Conservation (phyloP, 2,113 vertebrate species). For the Myiopsitta monachus region DNA sequence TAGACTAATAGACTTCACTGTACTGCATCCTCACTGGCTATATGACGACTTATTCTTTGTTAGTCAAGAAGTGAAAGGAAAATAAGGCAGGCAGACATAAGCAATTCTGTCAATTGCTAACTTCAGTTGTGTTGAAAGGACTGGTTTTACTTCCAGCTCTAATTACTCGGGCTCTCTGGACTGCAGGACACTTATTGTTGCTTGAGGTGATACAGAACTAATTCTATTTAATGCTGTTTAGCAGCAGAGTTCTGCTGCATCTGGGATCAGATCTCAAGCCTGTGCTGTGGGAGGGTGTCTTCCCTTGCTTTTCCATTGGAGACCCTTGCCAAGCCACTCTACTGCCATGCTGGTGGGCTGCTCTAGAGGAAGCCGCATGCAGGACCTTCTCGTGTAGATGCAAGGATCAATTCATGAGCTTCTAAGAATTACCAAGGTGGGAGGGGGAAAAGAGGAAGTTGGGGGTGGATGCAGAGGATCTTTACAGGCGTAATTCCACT, state of each 20-base stretch:
- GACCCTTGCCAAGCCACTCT: not conserved
- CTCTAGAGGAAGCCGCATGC: not conserved
- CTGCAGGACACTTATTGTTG: not conserved
- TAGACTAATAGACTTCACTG: not conserved
- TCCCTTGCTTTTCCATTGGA: not conserved
- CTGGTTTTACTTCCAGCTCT: not conserved
- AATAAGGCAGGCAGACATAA: not conserved
- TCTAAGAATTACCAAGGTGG: not conserved
- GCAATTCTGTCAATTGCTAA: not conserved
- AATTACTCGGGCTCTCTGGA: not conserved
- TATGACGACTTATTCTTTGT: not conserved
- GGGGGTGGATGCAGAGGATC: not conserved
- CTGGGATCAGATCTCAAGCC: not conserved
- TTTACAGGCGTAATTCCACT: not conserved
- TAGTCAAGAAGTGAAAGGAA: not conserved
- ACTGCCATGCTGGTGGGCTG: rapidly evolving
- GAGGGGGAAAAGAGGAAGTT: not conserved
- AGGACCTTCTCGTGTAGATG: not conserved
- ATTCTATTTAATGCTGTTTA: not conserved
- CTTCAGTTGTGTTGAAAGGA: not conserved
- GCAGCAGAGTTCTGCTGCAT: not conserved
- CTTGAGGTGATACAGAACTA: not conserved
- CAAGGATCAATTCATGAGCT: not conserved
- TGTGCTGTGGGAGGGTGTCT: too few species aligned
- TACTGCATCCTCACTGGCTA: not conserved